Base-by-base conservation (phyloP, 2,113 vertebrate genomes). In the Plecotus auritus region DNA sequence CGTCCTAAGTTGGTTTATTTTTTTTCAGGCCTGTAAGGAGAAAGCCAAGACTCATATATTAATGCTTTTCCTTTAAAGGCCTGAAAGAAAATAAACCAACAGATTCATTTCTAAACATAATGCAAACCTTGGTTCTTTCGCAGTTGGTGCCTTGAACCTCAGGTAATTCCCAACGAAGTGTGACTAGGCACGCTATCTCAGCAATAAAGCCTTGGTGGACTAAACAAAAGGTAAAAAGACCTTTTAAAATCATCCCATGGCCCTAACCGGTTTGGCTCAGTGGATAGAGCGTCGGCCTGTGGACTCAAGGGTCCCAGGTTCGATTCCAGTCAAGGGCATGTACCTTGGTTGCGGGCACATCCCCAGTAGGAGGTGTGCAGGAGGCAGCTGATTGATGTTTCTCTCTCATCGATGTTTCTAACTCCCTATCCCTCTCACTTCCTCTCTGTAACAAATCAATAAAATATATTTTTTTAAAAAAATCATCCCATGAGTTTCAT, bases 11-110 rank as follows among this genome's bases (percentile, higher is more conserved):
- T 74, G 54, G 51, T 90, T 97, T 94, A 67, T 88, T 89, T 92
- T 93, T 93, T 97, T 95, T 89, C 49, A 95, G 59, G 56, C 82
- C 74, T 92, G 5, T 86, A 95, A 78, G 35, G 72, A 96, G 49
- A 96, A 94, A 95, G 61, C 30, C 85, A 96, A 92, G 77, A 83
- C 56, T n/a, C 18, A 4, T 54, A 88, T 91, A 81, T 80, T 95
- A 92, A 95, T 56, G 64, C 23, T 83, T 89, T 92, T 76, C 61
- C 88, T 93, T 82, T 86, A 92, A 73, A 92, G 76, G 82, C 20
- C 83, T 96, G 78, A 93, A 96, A 95, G 93, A 97, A 96, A 97
- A 96, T 93, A 95, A 96, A 96, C 85, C 49, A 94, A 95, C 13
- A 56, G 82, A 90, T 59, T 69, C 40, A 51, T 69, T 95, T 95